Conservation (phyloP, 2,888 invertebrate genomes). For the Melitaea athalia region DNA sequence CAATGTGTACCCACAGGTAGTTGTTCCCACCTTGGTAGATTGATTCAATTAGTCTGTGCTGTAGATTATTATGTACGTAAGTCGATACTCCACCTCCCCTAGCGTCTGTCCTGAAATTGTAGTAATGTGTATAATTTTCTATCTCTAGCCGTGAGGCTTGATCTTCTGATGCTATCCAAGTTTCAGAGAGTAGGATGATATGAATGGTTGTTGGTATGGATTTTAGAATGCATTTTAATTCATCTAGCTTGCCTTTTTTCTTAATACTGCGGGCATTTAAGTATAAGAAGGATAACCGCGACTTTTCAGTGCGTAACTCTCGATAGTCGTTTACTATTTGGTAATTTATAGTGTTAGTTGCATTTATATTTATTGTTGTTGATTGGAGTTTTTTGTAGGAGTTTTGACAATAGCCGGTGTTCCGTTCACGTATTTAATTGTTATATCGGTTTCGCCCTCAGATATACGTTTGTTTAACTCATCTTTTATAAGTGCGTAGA, state of each 20-base stretch:
- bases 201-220: neutral
- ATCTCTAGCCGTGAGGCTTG: constrained; percentile 9
- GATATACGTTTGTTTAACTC: too few relatives aligned
- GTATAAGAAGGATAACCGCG: too few relatives aligned
- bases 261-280: constrained; percentile 1
- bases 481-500: too few relatives aligned
- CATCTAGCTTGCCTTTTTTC: constrained; percentile 13
- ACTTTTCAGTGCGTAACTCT: too few relatives aligned
- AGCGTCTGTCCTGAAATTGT: constrained; percentile 2
- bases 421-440: too few relatives aligned
- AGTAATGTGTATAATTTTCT: constrained; percentile 15
- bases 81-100: neutral
- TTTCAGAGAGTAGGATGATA: neutral
- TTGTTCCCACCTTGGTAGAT: neutral
- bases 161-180: constrained; percentile 7
- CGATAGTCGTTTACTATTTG: too few relatives aligned
- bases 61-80: neutral
- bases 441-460: too few relatives aligned
- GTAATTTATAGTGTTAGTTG: too few relatives aligned
- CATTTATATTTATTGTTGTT: too few relatives aligned
- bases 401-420: too few relatives aligned
- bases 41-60: neutral
- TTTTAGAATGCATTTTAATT: constrained; percentile 12
- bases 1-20: neutral
- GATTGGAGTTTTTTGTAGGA: too few relatives aligned